Percentiles rank a stretch among this genome's conserved stretches.
phyloP scores from a whole-genome alignment of 2,888 invertebrate species.

The Archips xylosteana region DNA sequence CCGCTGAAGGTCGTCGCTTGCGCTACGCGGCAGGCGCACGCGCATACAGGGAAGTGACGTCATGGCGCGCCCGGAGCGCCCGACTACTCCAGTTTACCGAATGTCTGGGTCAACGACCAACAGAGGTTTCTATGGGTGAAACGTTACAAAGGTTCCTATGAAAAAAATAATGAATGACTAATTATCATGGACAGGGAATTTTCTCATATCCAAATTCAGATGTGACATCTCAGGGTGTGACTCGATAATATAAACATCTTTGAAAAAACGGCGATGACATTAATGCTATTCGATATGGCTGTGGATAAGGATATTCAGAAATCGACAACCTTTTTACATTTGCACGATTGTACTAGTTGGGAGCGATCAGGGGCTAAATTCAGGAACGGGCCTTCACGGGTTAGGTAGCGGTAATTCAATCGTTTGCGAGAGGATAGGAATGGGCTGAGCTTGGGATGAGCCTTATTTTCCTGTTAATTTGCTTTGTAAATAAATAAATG shows the following conservation, averaged over 20 bases:
- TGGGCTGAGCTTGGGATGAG: too few species aligned
- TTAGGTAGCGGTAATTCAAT: too few species aligned
- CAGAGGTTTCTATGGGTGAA: background rate
- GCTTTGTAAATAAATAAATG: too few species aligned
- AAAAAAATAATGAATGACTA: too few species aligned
- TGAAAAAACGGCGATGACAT: constrained; percentile 37
- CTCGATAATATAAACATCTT: constrained; percentile 20
- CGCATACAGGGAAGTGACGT: constrained; percentile 42
- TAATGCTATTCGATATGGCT: constrained; percentile 39
- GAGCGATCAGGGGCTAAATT: too few species aligned
- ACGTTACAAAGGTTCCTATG: background rate
- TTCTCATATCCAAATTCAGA: constrained; percentile 18
- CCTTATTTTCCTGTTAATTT: too few species aligned
- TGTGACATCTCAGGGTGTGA: constrained; percentile 14
- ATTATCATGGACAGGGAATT: too few species aligned
- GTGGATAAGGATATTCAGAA: background rate
- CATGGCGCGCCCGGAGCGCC: constrained; percentile 34
- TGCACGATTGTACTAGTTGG: too few species aligned
- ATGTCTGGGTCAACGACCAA: constrained; percentile 36
- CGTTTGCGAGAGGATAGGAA: too few species aligned
- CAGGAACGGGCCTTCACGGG: too few species aligned
- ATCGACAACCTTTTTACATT: constrained; percentile 22
- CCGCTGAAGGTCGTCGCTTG: background rate
- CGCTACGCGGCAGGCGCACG: constrained; percentile 22
- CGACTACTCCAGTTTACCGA: constrained; percentile 35